phyloP scores from a whole-genome alignment of 2,113 vertebrate species.

The Formicarius rufipectus region DNA sequence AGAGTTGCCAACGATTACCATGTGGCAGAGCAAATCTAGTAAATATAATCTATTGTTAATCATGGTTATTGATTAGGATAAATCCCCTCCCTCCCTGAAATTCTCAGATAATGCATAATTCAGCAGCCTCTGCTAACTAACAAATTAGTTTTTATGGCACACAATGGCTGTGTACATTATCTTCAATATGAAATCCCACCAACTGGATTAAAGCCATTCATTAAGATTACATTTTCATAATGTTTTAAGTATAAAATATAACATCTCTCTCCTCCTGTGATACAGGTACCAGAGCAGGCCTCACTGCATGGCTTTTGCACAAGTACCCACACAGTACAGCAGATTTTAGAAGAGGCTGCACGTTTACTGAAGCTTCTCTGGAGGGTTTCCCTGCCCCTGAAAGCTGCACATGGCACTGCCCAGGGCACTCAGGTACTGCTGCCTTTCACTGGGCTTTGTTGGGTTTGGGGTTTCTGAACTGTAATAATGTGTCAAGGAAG shows the following conservation, averaged over 20 bases:
- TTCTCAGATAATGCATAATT: conserved; percentile 51
- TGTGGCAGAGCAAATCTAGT: neutral
- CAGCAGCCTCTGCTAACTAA: conserved; percentile 25
- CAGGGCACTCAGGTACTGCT: conserved; percentile 66
- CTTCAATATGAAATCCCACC: neutral
- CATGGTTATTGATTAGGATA: conserved; percentile 55
- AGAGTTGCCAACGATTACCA: neutral
- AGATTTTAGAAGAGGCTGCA: conserved; percentile 85
- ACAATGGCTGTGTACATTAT: neutral
- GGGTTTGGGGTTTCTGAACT: neutral
- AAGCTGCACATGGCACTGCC: conserved; percentile 5
- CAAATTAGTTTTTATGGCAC: conserved; percentile 22
- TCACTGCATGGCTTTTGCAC: conserved; percentile 69
- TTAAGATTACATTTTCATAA: conserved; percentile 2
- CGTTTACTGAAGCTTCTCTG: conserved; percentile 87
- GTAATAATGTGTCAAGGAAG: neutral
- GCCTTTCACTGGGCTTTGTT: neutral
- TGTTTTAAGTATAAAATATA: neutral
- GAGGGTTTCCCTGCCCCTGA: conserved; percentile 86
- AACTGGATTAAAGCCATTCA: conserved; percentile 12
- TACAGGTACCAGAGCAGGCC: conserved; percentile 60
- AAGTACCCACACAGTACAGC: conserved; percentile 75
- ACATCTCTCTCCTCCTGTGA: neutral
- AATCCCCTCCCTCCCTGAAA: neutral
- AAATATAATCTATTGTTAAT: conserved; percentile 58